Evolutionary conservation across 2,113 vertebrate species (phyloP).

Genomic region (Ameiurus melas): DNA sequence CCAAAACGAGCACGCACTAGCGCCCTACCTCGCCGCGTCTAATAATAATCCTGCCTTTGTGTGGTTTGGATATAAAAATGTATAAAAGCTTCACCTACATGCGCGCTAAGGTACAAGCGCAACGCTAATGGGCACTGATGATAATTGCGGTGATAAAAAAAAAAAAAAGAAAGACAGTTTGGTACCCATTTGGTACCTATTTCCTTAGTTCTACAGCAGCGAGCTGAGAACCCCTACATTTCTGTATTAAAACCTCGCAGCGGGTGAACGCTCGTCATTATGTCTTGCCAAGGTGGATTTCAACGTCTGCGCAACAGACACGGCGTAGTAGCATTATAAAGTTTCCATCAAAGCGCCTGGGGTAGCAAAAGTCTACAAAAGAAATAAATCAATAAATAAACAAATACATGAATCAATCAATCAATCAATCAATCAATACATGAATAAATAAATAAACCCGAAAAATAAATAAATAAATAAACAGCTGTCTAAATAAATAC

Average conservation of each 20-base stretch:
- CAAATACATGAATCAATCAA: too few relatives aligned
- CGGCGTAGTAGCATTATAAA: background rate
- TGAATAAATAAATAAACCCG: too few relatives aligned
- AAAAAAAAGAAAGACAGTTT: background rate
- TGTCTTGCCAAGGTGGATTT: background rate
- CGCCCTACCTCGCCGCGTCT: constrained; percentile 9
- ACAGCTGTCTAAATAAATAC: too few relatives aligned
- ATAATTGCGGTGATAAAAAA: background rate
- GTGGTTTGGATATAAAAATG: constrained; percentile 29
- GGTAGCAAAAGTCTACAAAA: too few relatives aligned
- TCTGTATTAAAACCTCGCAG: background rate
- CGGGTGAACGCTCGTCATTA: background rate
- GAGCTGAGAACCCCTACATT: background rate
- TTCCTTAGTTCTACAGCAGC: constrained; percentile 8
- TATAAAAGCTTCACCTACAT: constrained; percentile 6
- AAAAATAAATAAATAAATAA: too few relatives aligned
- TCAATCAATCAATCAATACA: too few relatives aligned
- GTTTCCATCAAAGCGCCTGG: background rate
- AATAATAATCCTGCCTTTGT: constrained; percentile 39
- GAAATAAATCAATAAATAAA: too few relatives aligned
- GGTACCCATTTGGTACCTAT: constrained; percentile 16
- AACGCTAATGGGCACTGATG: constrained; percentile 8
- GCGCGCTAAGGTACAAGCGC: background rate
- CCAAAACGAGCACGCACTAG: constrained; percentile 35
- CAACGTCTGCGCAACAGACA: background rate